Evolutionary conservation across 2,113 vertebrate genomes (phyloP).

Genomic region (Marmota flaviventris): DNA sequence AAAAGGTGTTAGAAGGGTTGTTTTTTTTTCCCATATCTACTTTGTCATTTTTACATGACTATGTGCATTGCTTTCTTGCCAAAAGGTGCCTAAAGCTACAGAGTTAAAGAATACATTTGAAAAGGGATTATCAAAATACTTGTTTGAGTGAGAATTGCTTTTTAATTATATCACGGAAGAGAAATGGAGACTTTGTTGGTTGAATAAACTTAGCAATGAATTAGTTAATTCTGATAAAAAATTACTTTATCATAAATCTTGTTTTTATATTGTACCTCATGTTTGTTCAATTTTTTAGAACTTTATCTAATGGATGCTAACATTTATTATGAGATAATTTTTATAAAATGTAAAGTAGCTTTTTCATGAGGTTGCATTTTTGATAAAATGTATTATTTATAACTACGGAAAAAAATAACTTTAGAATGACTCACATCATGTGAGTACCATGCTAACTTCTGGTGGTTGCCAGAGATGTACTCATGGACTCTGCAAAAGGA

Average conservation of each 20-base stretch:
- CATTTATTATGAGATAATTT: not conserved
- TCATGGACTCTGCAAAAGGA: not conserved
- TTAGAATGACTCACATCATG: not conserved
- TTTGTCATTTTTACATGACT: slow-evolving; percentile 7
- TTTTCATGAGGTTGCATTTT: not conserved
- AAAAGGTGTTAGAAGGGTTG: not conserved
- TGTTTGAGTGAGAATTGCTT: not conserved
- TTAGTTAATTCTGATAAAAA: not conserved
- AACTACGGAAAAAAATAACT: not conserved
- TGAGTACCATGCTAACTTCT: not conserved
- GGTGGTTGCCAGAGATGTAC: not conserved
- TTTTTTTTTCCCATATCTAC: not conserved
- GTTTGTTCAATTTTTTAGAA: not conserved
- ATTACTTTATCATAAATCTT: not conserved
- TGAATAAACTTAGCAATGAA: not conserved
- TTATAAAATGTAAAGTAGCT: not conserved
- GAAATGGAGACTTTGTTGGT: not conserved
- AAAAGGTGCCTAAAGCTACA: not conserved
- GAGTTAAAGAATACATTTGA: not conserved
- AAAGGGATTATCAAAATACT: not conserved
- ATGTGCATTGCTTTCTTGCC: not conserved
- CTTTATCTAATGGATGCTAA: not conserved
- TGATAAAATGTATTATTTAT: not conserved
- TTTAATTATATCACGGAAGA: slow-evolving; percentile 1
- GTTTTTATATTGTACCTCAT: not conserved